Percentiles rank a stretch among this genome's conserved stretches.
phyloP scores from a whole-genome alignment of 1,140 invertebrate species.

The Colletes latitarsis region DNA sequence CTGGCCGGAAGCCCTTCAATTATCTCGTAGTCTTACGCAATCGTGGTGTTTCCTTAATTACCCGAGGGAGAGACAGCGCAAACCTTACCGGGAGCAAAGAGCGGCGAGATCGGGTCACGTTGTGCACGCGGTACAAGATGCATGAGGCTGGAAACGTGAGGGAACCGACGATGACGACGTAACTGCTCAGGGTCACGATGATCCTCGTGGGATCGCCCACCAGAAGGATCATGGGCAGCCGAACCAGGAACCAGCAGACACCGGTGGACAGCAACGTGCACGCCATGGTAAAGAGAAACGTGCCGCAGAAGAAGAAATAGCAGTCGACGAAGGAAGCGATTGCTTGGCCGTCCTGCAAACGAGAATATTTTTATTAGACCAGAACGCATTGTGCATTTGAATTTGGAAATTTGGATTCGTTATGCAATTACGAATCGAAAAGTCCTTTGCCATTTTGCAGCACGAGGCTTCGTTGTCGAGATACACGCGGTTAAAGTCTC shows the following conservation, averaged over 20 bases:
- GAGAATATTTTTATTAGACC: background rate
- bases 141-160: conserved; percentile 67
- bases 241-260: conserved; percentile 57
- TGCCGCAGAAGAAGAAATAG: conserved; percentile 54
- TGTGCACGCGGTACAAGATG: conserved; percentile 64
- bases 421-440: too few species aligned
- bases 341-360: conserved; percentile 22
- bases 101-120: conserved; percentile 47
- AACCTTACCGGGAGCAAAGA: conserved; percentile 53
- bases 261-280: conserved; percentile 55
- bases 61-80: background rate
- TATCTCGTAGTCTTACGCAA: conserved; percentile 32
- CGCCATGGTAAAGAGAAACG: conserved; percentile 57
- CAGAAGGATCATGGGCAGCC: conserved; percentile 66
- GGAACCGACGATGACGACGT: conserved; percentile 56
- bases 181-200: conserved; percentile 59
- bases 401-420: too few species aligned
- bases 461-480: too few species aligned
- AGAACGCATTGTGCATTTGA: too few species aligned
- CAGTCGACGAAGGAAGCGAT: conserved; percentile 24
- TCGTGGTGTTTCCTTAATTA: conserved; percentile 50
- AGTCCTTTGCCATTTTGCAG: background rate
- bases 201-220: conserved; percentile 55
- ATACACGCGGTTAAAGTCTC: too few species aligned
- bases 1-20: conserved; percentile 37